These are phyloP conservation scores for Desmodus rotundus DNA, from an alignment of 2,113 vertebrate genomes.

Conservation along the genomic window DNA sequence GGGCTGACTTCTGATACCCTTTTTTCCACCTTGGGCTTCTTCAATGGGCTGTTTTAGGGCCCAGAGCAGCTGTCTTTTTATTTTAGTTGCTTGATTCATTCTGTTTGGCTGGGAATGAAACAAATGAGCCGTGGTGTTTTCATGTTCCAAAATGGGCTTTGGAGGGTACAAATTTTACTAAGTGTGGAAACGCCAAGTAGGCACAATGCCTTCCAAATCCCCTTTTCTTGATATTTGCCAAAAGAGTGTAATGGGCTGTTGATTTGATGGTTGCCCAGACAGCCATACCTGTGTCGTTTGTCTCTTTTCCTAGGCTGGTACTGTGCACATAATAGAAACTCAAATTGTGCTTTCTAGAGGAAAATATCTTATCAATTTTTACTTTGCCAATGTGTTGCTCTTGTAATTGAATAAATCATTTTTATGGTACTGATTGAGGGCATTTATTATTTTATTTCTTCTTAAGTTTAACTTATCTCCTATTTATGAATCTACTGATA, in stretches of 20 bases:
- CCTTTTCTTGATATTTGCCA: background rate
- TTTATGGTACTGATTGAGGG: background rate
- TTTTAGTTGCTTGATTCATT: conserved; percentile 31
- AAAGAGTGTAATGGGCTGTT: background rate
- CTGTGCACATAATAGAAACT: background rate
- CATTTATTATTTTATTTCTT: background rate
- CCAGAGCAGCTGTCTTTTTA: conserved; percentile 11
- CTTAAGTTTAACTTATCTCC: background rate
- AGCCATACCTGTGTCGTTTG: background rate
- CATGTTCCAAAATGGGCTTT: background rate
- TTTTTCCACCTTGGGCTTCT: background rate
- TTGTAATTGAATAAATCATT: background rate
- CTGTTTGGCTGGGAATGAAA: conserved; percentile 10
- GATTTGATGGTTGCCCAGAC: background rate
- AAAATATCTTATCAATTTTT: background rate
- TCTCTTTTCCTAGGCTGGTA: background rate
- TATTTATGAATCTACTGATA: background rate
- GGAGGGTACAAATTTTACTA: background rate
- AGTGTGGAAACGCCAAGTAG: background rate
- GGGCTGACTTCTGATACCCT: background rate
- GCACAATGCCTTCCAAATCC: background rate
- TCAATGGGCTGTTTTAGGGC: background rate
- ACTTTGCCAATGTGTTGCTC: background rate
- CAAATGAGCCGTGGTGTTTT: background rate
- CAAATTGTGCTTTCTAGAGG: background rate